These are phyloP conservation scores for Aricia agestis DNA, from an alignment of 1,140 invertebrate species.

Conservation along the genomic window DNA sequence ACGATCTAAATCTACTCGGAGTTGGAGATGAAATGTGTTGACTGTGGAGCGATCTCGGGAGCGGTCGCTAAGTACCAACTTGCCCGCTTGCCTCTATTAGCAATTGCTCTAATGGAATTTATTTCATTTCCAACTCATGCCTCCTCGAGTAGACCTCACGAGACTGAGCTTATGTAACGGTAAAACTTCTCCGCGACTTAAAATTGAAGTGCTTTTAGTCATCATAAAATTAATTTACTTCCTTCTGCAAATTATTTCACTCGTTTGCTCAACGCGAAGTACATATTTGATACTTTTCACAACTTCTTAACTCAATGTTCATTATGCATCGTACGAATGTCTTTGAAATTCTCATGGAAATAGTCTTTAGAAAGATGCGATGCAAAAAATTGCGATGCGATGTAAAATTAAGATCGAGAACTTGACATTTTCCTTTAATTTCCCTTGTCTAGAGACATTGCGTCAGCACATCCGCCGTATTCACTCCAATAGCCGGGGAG, in stretches of 20 bases:
- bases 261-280: neutral
- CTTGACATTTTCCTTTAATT: no score
- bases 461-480: constrained; percentile 2
- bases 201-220: constrained; percentile 22
- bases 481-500: constrained; percentile 2
- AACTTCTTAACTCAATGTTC: constrained; percentile 4
- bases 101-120: constrained; percentile 71
- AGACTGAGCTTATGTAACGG: constrained; percentile 23
- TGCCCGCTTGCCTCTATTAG: constrained; percentile 47
- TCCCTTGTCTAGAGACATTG: neutral
- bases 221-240: constrained; percentile 18
- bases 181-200: constrained; percentile 22
- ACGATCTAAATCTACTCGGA: constrained; percentile 11
- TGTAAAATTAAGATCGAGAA: no score
- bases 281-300: neutral
- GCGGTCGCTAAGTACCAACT: constrained; percentile 30
- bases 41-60: constrained; percentile 19
- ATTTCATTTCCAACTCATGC: constrained; percentile 59
- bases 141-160: constrained; percentile 35
- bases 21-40: constrained; percentile 20
- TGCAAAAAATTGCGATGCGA: no score
- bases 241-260: constrained; percentile 18
- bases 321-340: neutral
- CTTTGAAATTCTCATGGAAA: no score
- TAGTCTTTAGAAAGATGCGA: no score